Base-by-base conservation (phyloP, 1,140 invertebrate species). In the Coptotermes formosanus region DNA sequence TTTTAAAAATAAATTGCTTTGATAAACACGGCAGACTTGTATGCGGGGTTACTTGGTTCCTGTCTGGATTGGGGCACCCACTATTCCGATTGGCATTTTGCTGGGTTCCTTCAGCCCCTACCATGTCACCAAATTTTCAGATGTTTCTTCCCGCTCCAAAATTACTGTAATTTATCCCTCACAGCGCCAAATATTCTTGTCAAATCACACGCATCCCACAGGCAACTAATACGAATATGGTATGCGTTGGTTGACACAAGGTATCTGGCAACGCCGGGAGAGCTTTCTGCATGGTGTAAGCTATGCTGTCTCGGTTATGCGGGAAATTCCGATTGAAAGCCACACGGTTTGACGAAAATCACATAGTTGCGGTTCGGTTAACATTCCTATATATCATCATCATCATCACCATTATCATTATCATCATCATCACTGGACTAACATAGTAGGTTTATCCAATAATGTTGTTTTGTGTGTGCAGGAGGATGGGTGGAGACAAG, bases 381-480 rank as follows among this genome's bases (percentile, higher is more conserved):
- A 75, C 64, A 75, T 75, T 75, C 64, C 64, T 75, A 75, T 30
- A 75, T 19, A 23, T 23, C 25, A 64, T 64, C 16, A 59, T 19
- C 55, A 59, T 59, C 55, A 59, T 59, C 55, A 59, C 19, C 19
- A 64, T 64, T 7, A 75, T 75, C 64, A 75, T 75, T n/a, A 75
- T 75, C 25, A 75, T 30, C 16, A 30, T 75, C 64, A 75, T 7
- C 64, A 75, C 19, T 55, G 52, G n/a, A n/a, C 64, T 75, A 75
- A 75, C 64, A 75, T 1, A 75, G 64, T 75, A 75, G 64, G 64
- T 75, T n/a, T 30, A 75, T 75, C 64, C 64, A 75, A 75, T 75
- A 75, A 75, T 75, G 64, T 30, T 75, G 64, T 75, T 75, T 75
- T 75, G 64, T 75, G 64, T 75, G 64, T 75, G 16, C n/a, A 75